A percentile compares a stretch with the other conserved stretches of the same genome.
Evolutionary conservation across 2,113 vertebrate genomes (phyloP).

Genomic region (Corythaeola cristata): DNA sequence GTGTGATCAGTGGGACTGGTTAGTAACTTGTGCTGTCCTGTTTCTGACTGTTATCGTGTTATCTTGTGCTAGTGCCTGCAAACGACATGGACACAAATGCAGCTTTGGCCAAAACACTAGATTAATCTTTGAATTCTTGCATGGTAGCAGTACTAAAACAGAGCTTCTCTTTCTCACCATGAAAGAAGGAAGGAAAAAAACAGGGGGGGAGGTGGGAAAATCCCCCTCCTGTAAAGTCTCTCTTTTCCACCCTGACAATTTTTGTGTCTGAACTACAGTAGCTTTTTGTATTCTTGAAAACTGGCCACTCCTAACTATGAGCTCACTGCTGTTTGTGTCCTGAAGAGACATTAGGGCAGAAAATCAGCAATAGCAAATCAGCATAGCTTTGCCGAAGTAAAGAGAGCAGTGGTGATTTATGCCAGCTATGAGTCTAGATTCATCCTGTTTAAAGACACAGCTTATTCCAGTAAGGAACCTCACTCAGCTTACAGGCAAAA

Average conservation of each 20-base stretch:
- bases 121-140: background rate
- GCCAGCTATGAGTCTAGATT: background rate
- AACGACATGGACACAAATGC: background rate
- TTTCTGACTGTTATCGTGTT: background rate
- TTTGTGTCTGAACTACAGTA: background rate
- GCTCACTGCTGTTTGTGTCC: slow-evolving; percentile 21
- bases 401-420: background rate
- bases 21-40: background rate
- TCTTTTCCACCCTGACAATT: background rate
- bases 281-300: slow-evolving; percentile 14
- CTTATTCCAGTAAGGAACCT: background rate
- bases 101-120: background rate
- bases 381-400: background rate
- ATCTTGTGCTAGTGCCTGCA: background rate
- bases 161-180: background rate
- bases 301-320: slow-evolving; percentile 7
- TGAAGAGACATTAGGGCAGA: background rate
- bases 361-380: background rate
- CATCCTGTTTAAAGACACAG: background rate
- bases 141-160: background rate
- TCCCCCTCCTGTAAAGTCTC: background rate
- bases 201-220: background rate
- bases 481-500: background rate
- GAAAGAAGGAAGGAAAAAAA: background rate
- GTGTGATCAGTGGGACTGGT: background rate